phyloP scores from a whole-genome alignment of 2,113 vertebrate genomes.

The Lepus timidus region DNA sequence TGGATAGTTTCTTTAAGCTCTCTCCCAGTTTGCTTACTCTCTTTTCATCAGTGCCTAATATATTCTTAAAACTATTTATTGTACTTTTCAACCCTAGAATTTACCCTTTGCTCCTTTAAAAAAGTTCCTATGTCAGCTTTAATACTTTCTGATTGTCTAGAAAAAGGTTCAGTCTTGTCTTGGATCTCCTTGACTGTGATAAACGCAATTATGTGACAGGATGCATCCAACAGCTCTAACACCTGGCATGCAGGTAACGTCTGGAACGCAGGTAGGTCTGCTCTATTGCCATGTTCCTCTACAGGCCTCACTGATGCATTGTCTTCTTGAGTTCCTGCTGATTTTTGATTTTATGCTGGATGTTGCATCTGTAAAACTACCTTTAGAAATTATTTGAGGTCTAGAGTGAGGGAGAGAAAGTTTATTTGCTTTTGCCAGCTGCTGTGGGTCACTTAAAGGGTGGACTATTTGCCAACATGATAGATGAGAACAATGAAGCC shows the following conservation, averaged over 20 bases:
- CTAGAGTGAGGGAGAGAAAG: neutral
- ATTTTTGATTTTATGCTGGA: neutral
- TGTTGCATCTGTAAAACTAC: neutral
- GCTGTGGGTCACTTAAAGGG: neutral
- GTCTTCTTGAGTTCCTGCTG: neutral
- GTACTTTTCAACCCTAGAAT: neutral
- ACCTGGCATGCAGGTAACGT: neutral
- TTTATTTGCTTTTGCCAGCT: neutral
- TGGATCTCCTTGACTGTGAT: neutral
- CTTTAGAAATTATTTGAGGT: neutral
- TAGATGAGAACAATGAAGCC: neutral
- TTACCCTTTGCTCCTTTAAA: neutral
- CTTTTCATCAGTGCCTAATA: neutral
- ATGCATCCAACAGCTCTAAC: too few relatives aligned
- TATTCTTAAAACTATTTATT: neutral
- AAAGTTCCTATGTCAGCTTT: neutral
- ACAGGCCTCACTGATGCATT: neutral
- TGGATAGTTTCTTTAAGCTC: neutral
- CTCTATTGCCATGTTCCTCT: too few relatives aligned
- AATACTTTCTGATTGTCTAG: neutral
- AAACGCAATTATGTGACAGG: too few relatives aligned
- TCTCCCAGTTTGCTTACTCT: neutral
- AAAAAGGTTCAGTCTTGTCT: neutral
- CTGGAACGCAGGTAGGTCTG: neutral
- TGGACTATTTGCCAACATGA: neutral